phyloP scores from a whole-genome alignment of 1,140 invertebrate genomes.

The Halesus radiatus region DNA sequence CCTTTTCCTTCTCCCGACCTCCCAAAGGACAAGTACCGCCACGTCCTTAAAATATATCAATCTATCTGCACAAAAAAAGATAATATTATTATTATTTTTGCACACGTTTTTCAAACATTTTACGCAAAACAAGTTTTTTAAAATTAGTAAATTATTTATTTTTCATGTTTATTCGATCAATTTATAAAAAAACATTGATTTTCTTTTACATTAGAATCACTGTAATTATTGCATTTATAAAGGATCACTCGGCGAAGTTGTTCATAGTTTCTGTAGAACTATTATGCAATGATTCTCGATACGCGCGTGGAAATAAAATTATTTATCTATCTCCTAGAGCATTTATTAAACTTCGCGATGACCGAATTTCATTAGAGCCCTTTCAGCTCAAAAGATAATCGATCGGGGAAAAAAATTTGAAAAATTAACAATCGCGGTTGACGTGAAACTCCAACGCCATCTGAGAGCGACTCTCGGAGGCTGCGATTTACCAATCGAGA shows the following conservation, averaged over 20 bases:
- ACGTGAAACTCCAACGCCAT: background rate
- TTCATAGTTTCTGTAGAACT: background rate
- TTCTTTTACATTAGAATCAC: too few species aligned
- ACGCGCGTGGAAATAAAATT: background rate
- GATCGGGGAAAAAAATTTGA: constrained; percentile 29
- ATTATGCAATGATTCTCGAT: background rate
- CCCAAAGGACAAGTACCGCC: too few species aligned
- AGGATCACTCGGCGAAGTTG: background rate
- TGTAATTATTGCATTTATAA: too few species aligned
- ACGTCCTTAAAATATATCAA: background rate
- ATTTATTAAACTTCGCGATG: background rate
- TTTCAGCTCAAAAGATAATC: background rate
- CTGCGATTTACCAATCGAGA: background rate
- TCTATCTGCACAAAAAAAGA: background rate
- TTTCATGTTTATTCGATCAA: background rate
- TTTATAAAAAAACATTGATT: too few species aligned
- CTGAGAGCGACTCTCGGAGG: constrained; percentile 9
- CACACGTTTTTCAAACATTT: background rate
- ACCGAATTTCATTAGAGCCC: background rate
- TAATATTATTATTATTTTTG: background rate
- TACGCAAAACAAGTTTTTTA: too few species aligned
- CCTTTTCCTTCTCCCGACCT: too few species aligned
- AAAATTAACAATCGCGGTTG: constrained; percentile 19
- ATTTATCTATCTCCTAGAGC: background rate
- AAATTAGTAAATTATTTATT: background rate